phyloP scores from a whole-genome alignment of 2,113 vertebrate genomes.

The Peromyscus maniculatus region DNA sequence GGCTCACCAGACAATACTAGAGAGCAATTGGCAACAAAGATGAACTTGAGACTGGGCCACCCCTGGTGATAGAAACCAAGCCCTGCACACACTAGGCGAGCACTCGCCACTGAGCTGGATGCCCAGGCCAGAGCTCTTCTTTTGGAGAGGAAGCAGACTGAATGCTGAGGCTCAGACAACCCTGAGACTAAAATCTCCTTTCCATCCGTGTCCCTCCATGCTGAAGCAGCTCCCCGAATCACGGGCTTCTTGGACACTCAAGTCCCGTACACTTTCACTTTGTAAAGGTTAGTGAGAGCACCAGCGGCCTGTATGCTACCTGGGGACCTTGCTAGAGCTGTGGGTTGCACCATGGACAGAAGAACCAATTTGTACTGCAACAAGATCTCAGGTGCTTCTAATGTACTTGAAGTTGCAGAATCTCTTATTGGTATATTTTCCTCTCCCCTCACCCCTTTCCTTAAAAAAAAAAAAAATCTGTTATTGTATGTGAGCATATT shows the following conservation, averaged over 20 bases:
- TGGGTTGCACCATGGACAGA: background rate
- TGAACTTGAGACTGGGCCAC: background rate
- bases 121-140: background rate
- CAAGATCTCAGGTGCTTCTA: background rate
- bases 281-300: background rate
- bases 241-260: background rate
- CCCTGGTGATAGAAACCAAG: background rate
- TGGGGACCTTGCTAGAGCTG: background rate
- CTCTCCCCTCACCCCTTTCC: too few relatives aligned
- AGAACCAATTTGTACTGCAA: background rate
- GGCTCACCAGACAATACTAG: background rate
- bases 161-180: background rate
- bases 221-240: background rate
- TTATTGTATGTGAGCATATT: background rate
- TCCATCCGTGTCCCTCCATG: background rate
- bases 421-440: background rate
- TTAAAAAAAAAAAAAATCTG: background rate
- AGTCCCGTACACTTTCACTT: background rate
- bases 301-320: background rate
- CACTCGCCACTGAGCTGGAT: background rate
- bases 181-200: background rate
- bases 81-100: background rate
- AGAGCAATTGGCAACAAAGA: background rate
- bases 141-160: background rate
- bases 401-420: background rate